Percentiles rank a stretch among this genome's conserved stretches.
Evolutionary conservation across 2,113 vertebrate genomes (phyloP).

Genomic region (Setophaga coronata): DNA sequence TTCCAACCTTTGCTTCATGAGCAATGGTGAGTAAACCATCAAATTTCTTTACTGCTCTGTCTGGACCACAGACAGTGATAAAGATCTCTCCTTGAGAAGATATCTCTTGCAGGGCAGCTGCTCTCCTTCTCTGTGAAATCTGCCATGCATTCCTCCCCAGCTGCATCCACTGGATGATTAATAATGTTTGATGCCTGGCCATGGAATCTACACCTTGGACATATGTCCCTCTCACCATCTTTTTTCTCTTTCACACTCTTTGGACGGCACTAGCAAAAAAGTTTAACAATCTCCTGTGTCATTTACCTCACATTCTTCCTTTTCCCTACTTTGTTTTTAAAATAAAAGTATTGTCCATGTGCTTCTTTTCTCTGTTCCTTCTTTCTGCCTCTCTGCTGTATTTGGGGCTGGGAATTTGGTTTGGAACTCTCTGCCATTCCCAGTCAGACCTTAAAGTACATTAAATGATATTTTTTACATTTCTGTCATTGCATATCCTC

Average conservation of each 20-base stretch:
- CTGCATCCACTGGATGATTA: background rate
- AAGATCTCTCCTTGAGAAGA: background rate
- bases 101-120: background rate
- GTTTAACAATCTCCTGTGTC: background rate
- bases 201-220: background rate
- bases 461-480: background rate
- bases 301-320: background rate
- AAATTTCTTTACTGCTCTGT: background rate
- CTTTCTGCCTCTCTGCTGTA: background rate
- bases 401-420: background rate
- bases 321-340: background rate
- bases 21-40: conserved; percentile 12
- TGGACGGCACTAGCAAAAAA: background rate
- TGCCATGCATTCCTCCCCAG: background rate
- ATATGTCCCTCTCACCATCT: background rate
- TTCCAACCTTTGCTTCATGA: background rate
- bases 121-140: background rate
- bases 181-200: background rate
- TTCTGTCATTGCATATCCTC: background rate
- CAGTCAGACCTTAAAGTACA: background rate
- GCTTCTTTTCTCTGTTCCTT: background rate
- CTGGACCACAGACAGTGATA: conserved; percentile 28
- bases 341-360: background rate
- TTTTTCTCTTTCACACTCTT: background rate
- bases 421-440: background rate